Evolutionary conservation across 2,888 invertebrate species (phyloP).

Genomic region (Cancer borealis): DNA sequence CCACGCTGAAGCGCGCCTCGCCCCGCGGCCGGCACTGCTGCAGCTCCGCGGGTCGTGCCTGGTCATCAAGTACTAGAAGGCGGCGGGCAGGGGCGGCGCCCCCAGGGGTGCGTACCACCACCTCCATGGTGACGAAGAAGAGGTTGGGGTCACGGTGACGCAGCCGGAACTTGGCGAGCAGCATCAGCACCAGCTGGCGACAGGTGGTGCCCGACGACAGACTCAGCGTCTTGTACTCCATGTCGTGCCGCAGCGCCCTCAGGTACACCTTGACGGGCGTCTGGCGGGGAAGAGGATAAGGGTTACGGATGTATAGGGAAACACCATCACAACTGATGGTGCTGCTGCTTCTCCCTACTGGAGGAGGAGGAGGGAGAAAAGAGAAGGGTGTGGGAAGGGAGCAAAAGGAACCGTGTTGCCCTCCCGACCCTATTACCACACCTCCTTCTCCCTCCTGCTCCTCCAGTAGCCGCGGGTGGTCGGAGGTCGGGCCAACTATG

Average conservation of each 20-base stretch:
- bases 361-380: conserved; percentile 22
- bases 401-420: conserved; percentile 28
- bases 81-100: not conserved
- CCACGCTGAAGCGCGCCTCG: conserved; percentile 85
- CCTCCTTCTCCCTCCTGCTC: conserved; percentile 25
- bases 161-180: conserved; percentile 94
- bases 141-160: conserved; percentile 94
- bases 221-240: conserved; percentile 96
- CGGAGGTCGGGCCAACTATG: conserved; percentile 66
- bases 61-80: conserved; percentile 87
- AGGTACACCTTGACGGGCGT: conserved; percentile 76
- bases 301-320: not conserved
- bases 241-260: conserved; percentile 91
- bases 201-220: conserved; percentile 93
- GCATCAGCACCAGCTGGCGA: conserved; percentile 90
- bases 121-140: conserved; percentile 96
- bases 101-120: conserved; percentile 84
- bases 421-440: conserved; percentile 34
- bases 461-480: conserved; percentile 68
- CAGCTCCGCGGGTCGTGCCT: conserved; percentile 92
- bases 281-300: conserved; percentile 60
- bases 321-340: not conserved
- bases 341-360: not conserved
- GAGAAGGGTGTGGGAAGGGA: conserved; percentile 41
- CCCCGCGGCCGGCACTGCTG: conserved; percentile 95